These are phyloP conservation scores for Anoplopoma fimbria DNA, from an alignment of 2,113 vertebrate species.

Conservation along the genomic window DNA sequence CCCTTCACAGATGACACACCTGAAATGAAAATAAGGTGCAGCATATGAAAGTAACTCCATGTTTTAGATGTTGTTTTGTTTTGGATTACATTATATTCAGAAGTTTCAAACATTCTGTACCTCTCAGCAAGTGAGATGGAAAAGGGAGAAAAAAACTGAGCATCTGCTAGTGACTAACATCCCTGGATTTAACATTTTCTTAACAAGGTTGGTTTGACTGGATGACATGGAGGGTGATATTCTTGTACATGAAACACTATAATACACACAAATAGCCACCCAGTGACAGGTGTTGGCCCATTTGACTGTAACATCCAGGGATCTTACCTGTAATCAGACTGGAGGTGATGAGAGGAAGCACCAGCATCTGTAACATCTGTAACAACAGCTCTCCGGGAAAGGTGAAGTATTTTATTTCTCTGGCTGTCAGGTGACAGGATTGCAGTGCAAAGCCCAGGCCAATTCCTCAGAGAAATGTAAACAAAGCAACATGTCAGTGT, in stretches of 20 bases:
- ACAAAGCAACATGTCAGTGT: not conserved
- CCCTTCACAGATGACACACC: slow-evolving; percentile 14
- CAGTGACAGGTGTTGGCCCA: not conserved
- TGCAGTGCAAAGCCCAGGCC: slow-evolving; percentile 8
- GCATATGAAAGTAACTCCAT: not conserved
- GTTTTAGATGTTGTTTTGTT: not conserved
- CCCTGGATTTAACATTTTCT: not conserved
- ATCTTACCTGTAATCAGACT: slow-evolving; percentile 42
- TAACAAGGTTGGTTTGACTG: not conserved
- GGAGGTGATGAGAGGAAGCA: slow-evolving; percentile 35
- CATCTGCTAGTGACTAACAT: not conserved
- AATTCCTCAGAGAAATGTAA: not conserved
- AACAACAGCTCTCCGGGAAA: slow-evolving; percentile 39
- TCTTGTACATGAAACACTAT: not conserved
- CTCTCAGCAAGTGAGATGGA: not conserved
- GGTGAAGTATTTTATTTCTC: slow-evolving; percentile 8
- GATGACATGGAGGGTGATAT: not conserved
- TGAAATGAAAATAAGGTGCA: slow-evolving; percentile 2
- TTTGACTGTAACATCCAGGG: not conserved
- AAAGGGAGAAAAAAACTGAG: not conserved
- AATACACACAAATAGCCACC: too few species aligned
- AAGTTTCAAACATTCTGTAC: not conserved
- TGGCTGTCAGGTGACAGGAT: not conserved
- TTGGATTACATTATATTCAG: not conserved
- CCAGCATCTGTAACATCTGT: slow-evolving; percentile 19